Percentiles rank a stretch among this genome's conserved stretches.
Evolutionary conservation across 2,797 vertebrate genomes (phyloP).

Genomic region (Chelmon rostratus): DNA sequence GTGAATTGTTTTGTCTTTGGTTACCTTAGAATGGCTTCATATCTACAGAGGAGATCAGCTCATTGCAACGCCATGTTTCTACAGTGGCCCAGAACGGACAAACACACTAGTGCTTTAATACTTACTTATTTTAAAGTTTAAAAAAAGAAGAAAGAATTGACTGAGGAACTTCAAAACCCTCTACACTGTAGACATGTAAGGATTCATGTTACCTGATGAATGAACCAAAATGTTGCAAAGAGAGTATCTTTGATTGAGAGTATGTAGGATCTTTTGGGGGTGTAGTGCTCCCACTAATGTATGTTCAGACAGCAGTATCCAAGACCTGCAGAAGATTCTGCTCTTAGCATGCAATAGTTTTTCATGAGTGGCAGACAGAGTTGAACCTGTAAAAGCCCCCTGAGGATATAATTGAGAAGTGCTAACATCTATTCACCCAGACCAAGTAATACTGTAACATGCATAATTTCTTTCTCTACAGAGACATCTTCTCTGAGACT

Average conservation of each 20-base stretch:
- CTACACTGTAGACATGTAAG: not conserved
- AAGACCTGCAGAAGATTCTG: not conserved
- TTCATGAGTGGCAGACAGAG: not conserved
- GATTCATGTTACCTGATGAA: too few relatives aligned
- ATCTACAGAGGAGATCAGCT: too few relatives aligned
- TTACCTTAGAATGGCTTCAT: too few relatives aligned
- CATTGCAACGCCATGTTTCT: too few relatives aligned
- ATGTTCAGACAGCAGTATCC: not conserved
- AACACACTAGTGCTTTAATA: too few relatives aligned
- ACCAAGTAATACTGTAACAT: not conserved
- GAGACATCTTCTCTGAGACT: constrained; percentile 5
- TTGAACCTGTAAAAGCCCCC: not conserved
- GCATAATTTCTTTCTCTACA: not conserved
- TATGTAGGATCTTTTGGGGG: too few relatives aligned
- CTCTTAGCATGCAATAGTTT: not conserved
- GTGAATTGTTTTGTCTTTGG: too few relatives aligned
- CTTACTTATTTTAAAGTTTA: too few relatives aligned
- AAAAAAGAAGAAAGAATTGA: not conserved
- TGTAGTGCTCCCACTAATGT: too few relatives aligned
- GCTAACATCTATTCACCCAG: not conserved
- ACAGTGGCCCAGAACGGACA: too few relatives aligned
- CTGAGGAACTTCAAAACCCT: not conserved
- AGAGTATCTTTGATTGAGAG: too few relatives aligned
- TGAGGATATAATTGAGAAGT: not conserved
- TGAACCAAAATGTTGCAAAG: too few relatives aligned